Percentiles rank a stretch among this genome's conserved stretches.
These are phyloP conservation scores for Plotosus lineatus DNA, from an alignment of 2,113 vertebrate species.

Conservation along the genomic window DNA sequence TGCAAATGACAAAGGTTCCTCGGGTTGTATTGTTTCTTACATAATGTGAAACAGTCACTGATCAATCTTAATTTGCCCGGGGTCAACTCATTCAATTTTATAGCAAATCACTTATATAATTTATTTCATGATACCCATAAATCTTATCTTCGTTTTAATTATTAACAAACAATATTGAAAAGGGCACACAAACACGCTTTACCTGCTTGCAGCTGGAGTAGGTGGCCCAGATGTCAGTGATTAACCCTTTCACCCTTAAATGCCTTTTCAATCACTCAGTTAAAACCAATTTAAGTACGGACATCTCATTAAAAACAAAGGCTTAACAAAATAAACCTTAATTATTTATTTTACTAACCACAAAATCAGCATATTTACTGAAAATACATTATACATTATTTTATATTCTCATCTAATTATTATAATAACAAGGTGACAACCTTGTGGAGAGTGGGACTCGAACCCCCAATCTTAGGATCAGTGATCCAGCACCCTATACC, in stretches of 20 bases:
- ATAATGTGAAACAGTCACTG: background rate
- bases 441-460: no score
- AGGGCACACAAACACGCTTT: slow-evolving; percentile 4
- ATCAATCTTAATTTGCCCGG: slow-evolving; percentile 1
- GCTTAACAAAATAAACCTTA: background rate
- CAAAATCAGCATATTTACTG: background rate
- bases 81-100: slow-evolving; percentile 15
- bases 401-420: no score
- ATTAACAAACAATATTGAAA: slow-evolving; percentile 25
- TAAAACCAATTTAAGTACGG: background rate
- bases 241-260: slow-evolving; percentile 1
- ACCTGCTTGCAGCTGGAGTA: background rate
- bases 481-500: no score
- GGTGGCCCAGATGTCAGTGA: background rate
- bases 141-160: slow-evolving; percentile 23
- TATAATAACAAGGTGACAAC: no score
- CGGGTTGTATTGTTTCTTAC: slow-evolving; percentile 7
- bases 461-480: no score
- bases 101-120: background rate
- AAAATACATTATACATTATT: background rate
- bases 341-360: background rate
- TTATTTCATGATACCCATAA: slow-evolving; percentile 16
- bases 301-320: background rate
- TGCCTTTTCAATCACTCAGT: background rate
- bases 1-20: background rate